Evolutionary conservation across 2,113 vertebrate species (phyloP).

Genomic region (Aptenodytes patagonicus): DNA sequence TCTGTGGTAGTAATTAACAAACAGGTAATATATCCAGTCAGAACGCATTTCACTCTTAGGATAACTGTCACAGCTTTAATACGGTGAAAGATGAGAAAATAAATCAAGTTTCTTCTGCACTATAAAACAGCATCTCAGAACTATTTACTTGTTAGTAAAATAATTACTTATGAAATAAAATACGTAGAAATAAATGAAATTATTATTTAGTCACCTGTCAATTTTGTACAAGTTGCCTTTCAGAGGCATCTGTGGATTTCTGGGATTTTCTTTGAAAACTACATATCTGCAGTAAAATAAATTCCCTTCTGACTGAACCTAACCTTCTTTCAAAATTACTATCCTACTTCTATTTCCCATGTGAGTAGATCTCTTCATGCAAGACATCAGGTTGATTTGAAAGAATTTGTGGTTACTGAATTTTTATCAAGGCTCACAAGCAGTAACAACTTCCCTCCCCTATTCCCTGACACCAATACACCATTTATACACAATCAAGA

Average conservation of each 20-base stretch:
- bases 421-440: not conserved
- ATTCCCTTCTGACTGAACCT: not conserved
- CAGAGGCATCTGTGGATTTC: not conserved
- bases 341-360: not conserved
- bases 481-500: not conserved
- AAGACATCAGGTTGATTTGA: not conserved
- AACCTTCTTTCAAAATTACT: not conserved
- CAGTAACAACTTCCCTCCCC: not conserved
- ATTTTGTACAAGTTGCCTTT: not conserved
- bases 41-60: not conserved
- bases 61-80: not conserved
- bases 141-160: not conserved
- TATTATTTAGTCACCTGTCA: not conserved
- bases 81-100: not conserved
- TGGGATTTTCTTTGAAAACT: not conserved
- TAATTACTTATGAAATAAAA: not conserved
- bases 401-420: accelerated
- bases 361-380: accelerated
- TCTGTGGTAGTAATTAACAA: not conserved
- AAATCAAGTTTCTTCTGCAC: not conserved
- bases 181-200: not conserved
- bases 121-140: not conserved
- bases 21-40: not conserved
- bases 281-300: not conserved
- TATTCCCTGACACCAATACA: accelerated